phyloP scores from a whole-genome alignment of 2,888 invertebrate genomes.

The Thera britannica region DNA sequence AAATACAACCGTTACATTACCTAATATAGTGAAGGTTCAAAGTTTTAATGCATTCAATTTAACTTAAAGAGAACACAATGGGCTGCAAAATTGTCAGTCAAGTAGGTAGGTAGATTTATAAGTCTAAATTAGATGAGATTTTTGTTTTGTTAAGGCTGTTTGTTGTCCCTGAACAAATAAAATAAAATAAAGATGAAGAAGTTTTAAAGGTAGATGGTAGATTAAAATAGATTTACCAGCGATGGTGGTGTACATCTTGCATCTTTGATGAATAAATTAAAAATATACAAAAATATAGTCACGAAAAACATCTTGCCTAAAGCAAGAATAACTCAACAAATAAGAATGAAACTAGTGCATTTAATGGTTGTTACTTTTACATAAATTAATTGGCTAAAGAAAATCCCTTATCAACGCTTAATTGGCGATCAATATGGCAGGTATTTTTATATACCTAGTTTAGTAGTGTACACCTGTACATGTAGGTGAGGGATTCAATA shows the following conservation, averaged over 20 bases:
- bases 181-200: too few species aligned
- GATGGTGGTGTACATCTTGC: constrained; percentile 28
- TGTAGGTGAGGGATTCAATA: not conserved
- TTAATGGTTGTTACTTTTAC: not conserved
- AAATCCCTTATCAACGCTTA: not conserved
- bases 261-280: constrained; percentile 22
- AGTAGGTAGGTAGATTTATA: too few species aligned
- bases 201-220: too few species aligned
- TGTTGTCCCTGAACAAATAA: too few species aligned
- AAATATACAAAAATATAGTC: constrained; percentile 21
- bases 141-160: too few species aligned
- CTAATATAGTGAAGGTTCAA: too few species aligned
- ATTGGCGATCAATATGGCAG: constrained; percentile 8
- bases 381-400: constrained; percentile 12
- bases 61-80: too few species aligned
- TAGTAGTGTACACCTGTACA: not conserved
- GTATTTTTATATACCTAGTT: not conserved
- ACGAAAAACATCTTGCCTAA: constrained; percentile 8
- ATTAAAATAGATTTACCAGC: constrained; percentile 18
- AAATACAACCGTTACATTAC: too few species aligned
- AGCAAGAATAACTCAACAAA: constrained; percentile 2
- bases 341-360: not conserved
- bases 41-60: too few species aligned
- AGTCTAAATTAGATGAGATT: too few species aligned
- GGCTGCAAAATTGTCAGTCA: too few species aligned